Evolutionary conservation across 2,797 vertebrate species (phyloP).

Genomic region (Siniperca undulata): DNA sequence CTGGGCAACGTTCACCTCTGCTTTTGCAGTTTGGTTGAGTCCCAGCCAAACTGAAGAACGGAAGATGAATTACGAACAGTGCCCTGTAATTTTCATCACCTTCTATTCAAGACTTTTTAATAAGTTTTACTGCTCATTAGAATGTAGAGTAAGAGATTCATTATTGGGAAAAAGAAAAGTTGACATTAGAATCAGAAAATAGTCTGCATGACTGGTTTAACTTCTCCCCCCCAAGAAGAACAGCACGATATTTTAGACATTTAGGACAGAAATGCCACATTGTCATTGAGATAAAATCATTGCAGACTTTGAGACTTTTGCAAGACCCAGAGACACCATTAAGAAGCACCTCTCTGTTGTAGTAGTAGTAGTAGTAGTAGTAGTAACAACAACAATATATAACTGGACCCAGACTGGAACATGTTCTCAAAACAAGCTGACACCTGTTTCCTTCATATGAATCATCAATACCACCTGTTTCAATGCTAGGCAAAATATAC

Average conservation of each 20-base stretch:
- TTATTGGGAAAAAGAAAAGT: background rate
- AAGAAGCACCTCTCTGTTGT: no score
- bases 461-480: background rate
- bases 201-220: slow-evolving; percentile 1
- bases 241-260: background rate
- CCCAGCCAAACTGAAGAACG: slow-evolving; percentile 34
- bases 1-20: slow-evolving; percentile 53
- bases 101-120: background rate
- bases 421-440: background rate
- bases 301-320: background rate
- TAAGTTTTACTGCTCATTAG: slow-evolving; percentile 13
- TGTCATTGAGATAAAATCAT: background rate
- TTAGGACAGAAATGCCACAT: background rate
- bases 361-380: no score
- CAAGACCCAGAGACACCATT: background rate
- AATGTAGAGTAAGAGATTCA: slow-evolving; percentile 14
- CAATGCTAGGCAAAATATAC: no score
- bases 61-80: slow-evolving; percentile 16
- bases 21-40: slow-evolving; percentile 48
- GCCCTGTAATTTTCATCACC: slow-evolving; percentile 15
- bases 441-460: background rate
- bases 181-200: background rate
- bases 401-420: no score
- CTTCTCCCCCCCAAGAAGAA: background rate
- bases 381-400: background rate